Conservation (phyloP, 1,140 invertebrate species). For the Cheumatopsyche charites region DNA sequence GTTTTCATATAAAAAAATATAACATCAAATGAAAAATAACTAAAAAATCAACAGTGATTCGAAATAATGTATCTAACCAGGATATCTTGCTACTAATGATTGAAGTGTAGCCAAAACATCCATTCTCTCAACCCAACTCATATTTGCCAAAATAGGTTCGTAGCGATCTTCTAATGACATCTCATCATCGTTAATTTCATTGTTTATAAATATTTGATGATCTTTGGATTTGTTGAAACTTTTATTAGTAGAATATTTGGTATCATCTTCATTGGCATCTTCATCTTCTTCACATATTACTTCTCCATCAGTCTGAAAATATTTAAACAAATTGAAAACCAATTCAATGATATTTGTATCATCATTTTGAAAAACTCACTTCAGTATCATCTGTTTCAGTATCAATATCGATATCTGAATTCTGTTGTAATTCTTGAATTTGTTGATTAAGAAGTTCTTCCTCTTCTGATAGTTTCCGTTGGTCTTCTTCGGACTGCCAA, state of each 20-base stretch:
- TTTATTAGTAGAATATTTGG: slow-evolving; percentile 28
- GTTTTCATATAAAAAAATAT: background rate
- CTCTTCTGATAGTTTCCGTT: slow-evolving; percentile 74
- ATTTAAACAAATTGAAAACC: slow-evolving; percentile 18
- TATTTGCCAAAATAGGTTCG: slow-evolving; percentile 74
- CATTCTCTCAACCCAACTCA: slow-evolving; percentile 80
- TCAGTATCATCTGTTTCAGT: slow-evolving; percentile 81
- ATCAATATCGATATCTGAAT: slow-evolving; percentile 80
- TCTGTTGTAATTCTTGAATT: slow-evolving; percentile 77
- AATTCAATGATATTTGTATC: slow-evolving; percentile 33
- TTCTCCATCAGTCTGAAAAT: slow-evolving; percentile 68
- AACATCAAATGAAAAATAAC: background rate
- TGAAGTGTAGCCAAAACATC: slow-evolving; percentile 78
- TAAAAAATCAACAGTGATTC: background rate
- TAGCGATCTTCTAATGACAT: slow-evolving; percentile 67
- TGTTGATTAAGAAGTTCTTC: slow-evolving; percentile 82
- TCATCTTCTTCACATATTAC: slow-evolving; percentile 67
- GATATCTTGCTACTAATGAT: slow-evolving; percentile 80
- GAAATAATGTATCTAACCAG: too few relatives aligned
- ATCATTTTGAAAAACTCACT: slow-evolving; percentile 49
- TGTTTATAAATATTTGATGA: background rate
- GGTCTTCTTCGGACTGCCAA: slow-evolving; percentile 62
- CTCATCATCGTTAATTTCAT: slow-evolving; percentile 50
- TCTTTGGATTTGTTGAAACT: slow-evolving; percentile 28
- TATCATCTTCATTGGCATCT: slow-evolving; percentile 41